Evolutionary conservation across 2,888 invertebrate species (phyloP), one percentile per base, ranked within the genome.

Genomic region (Ischnura elegans): DNA sequence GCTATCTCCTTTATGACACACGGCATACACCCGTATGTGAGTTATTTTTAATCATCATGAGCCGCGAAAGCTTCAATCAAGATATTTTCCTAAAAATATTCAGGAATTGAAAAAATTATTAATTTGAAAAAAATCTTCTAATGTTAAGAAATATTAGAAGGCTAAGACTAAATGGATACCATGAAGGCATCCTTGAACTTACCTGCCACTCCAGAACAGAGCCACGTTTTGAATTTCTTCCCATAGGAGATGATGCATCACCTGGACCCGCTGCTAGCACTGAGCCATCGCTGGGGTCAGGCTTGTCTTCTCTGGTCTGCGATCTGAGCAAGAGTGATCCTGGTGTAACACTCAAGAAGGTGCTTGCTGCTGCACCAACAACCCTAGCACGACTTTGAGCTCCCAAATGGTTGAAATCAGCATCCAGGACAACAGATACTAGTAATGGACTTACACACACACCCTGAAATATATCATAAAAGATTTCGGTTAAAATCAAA

Each of bases 191-290:
- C 16, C 46, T 4, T 25, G 51, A 86, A 94, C 95, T 95, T 95
- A 96, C 96, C 95, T 96, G 96, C 96, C 97, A 96, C 95, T 97
- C 96, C 93, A 97, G 95, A 93, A 96, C 95, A 93, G 96, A 96
- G 93, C 96, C 95, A 94, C 96, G 95, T 95, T 96, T 96, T 93
- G 95, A 95, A 85, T 96, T 96, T 94, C 95, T 95, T 94, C 96
- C 96, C 86, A 96, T 95, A 25, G 43, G 43, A 25, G 43, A n/a
- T 2, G 43, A 29, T 0, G 90, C 61, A 95, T 97, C 96, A 45
- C 97, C 97, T 93, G 96, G 96, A 45, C 97, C 97, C 66, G 96
- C 96, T 94, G 96, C 95, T 19, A 97, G 95, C 93, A 97, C 96
- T 51, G 96, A 96, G 94, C 96, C 96, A 94, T 95, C 95, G 94